phyloP scores from a whole-genome alignment of 2,888 invertebrate genomes.

The Hermodice carunculata region DNA sequence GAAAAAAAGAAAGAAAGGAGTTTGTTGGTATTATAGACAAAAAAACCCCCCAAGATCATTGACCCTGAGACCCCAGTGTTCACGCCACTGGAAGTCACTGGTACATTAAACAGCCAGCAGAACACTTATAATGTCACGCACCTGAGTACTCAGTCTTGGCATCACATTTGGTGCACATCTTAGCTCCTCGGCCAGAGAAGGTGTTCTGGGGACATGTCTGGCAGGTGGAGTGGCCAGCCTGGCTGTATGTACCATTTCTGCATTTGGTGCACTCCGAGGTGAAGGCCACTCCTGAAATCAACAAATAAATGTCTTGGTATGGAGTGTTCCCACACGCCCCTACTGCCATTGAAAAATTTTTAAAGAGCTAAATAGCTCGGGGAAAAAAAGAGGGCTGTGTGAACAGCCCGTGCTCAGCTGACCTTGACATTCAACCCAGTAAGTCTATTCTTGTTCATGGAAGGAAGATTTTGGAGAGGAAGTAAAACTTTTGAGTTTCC shows the following conservation, averaged over 20 bases:
- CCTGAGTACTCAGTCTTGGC: constrained; percentile 62
- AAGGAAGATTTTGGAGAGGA: not conserved
- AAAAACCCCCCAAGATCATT: too few relatives aligned
- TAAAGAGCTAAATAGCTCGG: too few relatives aligned
- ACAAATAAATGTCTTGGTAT: not conserved
- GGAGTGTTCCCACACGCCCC: not conserved
- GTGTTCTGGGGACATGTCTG: constrained; percentile 70
- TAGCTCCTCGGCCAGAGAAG: constrained; percentile 70
- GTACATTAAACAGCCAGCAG: not conserved
- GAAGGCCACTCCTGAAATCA: constrained; percentile 72
- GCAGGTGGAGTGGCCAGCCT: constrained; percentile 66
- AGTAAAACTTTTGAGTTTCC: too few relatives aligned
- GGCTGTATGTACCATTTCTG: constrained; percentile 70
- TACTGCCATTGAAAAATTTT: too few relatives aligned
- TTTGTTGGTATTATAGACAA: too few relatives aligned
- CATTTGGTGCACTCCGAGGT: constrained; percentile 73
- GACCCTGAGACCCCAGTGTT: too few relatives aligned
- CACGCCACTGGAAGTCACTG: too few relatives aligned
- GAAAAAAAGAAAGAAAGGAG: too few relatives aligned
- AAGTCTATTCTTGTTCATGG: constrained; percentile 22
- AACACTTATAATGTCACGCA: constrained; percentile 3
- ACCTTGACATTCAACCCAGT: too few relatives aligned
- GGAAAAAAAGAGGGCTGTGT: not conserved
- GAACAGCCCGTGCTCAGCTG: too few relatives aligned
- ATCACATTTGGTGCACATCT: constrained; percentile 70